A percentile compares a stretch with the other conserved stretches of the same genome.
Evolutionary conservation across 2,888 invertebrate species (phyloP).

Genomic region (Netelia fuscicornis): DNA sequence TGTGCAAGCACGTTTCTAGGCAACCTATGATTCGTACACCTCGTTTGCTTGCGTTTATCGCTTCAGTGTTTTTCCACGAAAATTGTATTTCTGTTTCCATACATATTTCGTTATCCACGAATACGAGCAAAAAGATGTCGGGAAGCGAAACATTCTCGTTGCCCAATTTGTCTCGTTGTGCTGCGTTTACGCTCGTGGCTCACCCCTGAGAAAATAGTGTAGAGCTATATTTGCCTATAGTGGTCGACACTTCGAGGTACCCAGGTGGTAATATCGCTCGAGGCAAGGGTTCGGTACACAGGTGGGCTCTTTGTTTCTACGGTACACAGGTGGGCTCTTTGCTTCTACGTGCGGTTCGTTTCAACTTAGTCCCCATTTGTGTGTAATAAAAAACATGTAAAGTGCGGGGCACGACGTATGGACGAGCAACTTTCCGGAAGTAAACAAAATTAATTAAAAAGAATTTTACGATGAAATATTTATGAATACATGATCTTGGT

Average conservation of each 20-base stretch:
- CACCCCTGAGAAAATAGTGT: slow-evolving; percentile 9
- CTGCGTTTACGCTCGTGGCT: slow-evolving; percentile 36
- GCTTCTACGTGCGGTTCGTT: slow-evolving; percentile 45
- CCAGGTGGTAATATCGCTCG: slow-evolving; percentile 63
- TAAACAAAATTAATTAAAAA: not conserved
- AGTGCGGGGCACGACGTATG: not conserved
- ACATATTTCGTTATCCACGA: slow-evolving; percentile 45
- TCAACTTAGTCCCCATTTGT: slow-evolving; percentile 38
- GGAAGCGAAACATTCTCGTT: slow-evolving; percentile 35
- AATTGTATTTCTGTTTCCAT: slow-evolving; percentile 12
- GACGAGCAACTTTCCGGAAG: not conserved
- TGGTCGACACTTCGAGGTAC: slow-evolving; percentile 38
- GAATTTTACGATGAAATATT: not conserved
- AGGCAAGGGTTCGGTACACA: slow-evolving; percentile 54
- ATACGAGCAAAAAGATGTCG: slow-evolving; percentile 26
- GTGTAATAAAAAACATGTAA: not conserved
- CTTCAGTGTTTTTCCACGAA: slow-evolving; percentile 24
- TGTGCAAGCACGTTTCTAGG: not conserved
- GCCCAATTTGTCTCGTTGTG: slow-evolving; percentile 30
- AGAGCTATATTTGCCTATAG: slow-evolving; percentile 11
- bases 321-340: slow-evolving; percentile 62
- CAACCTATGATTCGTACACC: not conserved
- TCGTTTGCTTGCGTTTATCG: not conserved
- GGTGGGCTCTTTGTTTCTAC: slow-evolving; percentile 57
- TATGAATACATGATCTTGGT: not conserved